Evolutionary conservation across 37 sponge, comb jelly and placozoan genomes (phyloP).

Genomic region (Oopsacas minuta): DNA sequence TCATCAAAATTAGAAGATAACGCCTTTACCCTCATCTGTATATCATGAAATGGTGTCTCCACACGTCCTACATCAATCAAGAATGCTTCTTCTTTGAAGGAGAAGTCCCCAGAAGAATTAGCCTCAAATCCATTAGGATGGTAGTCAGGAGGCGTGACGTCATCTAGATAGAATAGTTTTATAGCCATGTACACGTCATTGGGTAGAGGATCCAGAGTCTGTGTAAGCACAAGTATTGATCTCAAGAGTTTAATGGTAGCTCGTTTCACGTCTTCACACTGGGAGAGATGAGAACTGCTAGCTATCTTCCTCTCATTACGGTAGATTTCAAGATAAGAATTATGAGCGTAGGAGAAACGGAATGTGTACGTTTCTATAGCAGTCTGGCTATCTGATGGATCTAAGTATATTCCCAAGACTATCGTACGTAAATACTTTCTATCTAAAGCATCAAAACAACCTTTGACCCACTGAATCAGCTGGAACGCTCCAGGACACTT

Average conservation of each 20-base stretch:
- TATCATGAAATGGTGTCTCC: conserved; percentile 24
- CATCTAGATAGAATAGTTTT: conserved; percentile 79
- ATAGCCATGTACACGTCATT: conserved; percentile 86
- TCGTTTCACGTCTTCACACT: not conserved
- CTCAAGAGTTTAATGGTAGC: conserved; percentile 75
- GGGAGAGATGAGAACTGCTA: not conserved
- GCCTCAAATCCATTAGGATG: conserved; percentile 64
- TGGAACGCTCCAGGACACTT: conserved; percentile 84
- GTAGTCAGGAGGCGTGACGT: conserved; percentile 72
- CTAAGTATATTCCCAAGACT: conserved; percentile 23
- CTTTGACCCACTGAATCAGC: conserved; percentile 71
- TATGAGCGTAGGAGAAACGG: conserved; percentile 29
- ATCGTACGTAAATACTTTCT: conserved; percentile 50
- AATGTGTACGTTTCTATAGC: conserved; percentile 47
- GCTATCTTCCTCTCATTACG: not conserved
- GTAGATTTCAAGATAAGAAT: conserved; percentile 6
- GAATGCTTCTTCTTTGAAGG: conserved; percentile 37
- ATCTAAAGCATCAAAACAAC: conserved; percentile 92
- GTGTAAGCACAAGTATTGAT: conserved; percentile 81
- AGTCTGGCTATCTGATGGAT: conserved; percentile 25
- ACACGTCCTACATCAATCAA: conserved; percentile 56
- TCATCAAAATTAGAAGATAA: not conserved
- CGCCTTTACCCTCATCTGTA: not conserved
- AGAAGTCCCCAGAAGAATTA: conserved; percentile 30
- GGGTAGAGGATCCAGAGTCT: conserved; percentile 76